Percentiles rank a stretch among this genome's conserved stretches.
These are phyloP conservation scores for Hedychridium roseum DNA, from an alignment of 2,888 invertebrate genomes.

Conservation along the genomic window DNA sequence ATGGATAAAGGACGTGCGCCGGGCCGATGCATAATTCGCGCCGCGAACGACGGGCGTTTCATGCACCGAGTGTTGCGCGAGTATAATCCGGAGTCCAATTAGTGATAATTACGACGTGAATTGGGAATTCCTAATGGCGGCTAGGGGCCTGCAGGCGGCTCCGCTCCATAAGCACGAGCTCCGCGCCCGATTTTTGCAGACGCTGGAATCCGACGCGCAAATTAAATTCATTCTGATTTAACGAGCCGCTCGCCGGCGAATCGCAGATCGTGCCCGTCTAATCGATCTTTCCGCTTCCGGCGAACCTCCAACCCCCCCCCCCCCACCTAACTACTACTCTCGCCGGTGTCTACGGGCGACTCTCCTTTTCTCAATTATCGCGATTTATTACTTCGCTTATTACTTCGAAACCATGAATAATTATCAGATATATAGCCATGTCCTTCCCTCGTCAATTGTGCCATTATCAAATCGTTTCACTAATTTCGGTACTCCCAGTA, in stretches of 20 bases:
- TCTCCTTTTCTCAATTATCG: no score
- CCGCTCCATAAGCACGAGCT: constrained; percentile 2
- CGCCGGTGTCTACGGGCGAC: no score
- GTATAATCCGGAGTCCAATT: constrained; percentile 55
- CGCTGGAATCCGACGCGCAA: constrained; percentile 33
- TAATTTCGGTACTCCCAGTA: no score
- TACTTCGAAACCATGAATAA: no score
- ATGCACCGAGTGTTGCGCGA: constrained; percentile 39
- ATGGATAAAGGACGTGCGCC: neutral
- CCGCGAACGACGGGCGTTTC: constrained; percentile 41
- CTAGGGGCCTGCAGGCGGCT: constrained; percentile 18
- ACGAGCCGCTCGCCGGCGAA: constrained; percentile 31
- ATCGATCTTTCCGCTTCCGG: neutral
- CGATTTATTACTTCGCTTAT: no score
- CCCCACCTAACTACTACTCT: no score
- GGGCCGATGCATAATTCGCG: constrained; percentile 47
- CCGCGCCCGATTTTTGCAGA: constrained; percentile 40
- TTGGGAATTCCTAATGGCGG: constrained; percentile 51
- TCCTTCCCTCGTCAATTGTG: no score
- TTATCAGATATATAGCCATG: no score
- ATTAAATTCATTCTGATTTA: constrained; percentile 43
- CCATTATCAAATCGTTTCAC: no score
- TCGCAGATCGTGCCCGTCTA: neutral
- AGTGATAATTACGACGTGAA: constrained; percentile 56
- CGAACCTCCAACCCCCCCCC: no score